Evolutionary conservation across 2,888 invertebrate species (phyloP).

Genomic region (Cheilosia urbana): DNA sequence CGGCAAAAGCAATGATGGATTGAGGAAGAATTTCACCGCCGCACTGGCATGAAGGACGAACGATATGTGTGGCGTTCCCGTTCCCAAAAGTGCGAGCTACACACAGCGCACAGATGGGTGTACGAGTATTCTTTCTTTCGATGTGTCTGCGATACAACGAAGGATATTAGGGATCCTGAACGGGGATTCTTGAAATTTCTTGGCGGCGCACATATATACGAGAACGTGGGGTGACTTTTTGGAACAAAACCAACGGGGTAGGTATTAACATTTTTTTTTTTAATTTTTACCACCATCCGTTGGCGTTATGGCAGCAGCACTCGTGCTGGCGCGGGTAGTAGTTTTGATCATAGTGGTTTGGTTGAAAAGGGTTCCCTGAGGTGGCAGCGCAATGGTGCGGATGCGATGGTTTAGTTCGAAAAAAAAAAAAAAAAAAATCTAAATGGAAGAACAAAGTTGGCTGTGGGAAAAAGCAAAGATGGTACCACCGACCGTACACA

Average conservation of each 20-base stretch:
- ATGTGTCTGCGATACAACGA: constrained; percentile 30
- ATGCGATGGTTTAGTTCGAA: constrained; percentile 5
- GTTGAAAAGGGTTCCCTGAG: background rate
- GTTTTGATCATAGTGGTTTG: constrained; percentile 23
- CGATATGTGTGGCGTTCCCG: constrained; percentile 33
- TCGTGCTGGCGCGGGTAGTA: background rate
- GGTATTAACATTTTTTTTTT: constrained; percentile 45
- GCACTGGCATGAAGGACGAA: constrained; percentile 8
- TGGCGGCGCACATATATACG: constrained; percentile 7
- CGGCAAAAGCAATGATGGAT: constrained; percentile 62
- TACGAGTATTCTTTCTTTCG: constrained; percentile 32
- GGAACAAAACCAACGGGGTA: constrained; percentile 29
- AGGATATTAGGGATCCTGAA: constrained; percentile 32
- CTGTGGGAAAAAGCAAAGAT: constrained; percentile 55
- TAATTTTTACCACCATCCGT: constrained; percentile 21
- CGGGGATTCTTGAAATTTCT: constrained; percentile 50
- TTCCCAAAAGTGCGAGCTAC: constrained; percentile 20
- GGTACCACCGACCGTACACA: constrained; percentile 21
- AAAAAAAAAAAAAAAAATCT: constrained; percentile 23
- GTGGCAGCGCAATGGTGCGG: background rate
- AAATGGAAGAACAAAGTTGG: background rate
- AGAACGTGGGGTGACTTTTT: constrained; percentile 44
- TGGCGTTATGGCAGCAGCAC: background rate
- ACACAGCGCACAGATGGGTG: background rate
- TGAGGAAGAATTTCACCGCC: constrained; percentile 38